phyloP scores from a whole-genome alignment of 2,797 vertebrate genomes.

The Syndactyla subalaris region DNA sequence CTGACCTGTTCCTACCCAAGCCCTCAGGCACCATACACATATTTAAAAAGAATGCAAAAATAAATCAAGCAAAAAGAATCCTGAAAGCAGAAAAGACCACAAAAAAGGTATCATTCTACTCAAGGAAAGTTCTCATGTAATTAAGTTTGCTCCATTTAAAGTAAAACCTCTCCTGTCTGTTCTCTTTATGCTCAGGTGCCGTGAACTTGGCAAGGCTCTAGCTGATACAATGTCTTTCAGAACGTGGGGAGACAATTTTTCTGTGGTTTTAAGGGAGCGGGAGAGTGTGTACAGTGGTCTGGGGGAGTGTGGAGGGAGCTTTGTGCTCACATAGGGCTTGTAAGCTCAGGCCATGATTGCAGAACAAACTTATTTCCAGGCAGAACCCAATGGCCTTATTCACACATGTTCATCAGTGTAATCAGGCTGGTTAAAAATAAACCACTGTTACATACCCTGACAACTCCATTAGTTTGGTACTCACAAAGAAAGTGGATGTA shows the following conservation, averaged over 20 bases:
- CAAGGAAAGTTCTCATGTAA: slow-evolving; percentile 17
- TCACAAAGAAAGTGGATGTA: background rate
- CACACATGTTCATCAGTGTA: accelerated
- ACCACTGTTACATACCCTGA: background rate
- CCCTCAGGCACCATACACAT: background rate
- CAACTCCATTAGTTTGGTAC: background rate
- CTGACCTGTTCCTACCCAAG: background rate
- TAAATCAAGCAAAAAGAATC: background rate
- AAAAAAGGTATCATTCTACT: background rate
- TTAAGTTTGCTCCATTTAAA: slow-evolving; percentile 24
- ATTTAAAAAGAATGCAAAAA: background rate
- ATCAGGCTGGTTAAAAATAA: background rate
- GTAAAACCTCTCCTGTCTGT: slow-evolving; percentile 11
- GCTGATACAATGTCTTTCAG: background rate
- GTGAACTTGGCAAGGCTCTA: background rate
- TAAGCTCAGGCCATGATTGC: background rate
- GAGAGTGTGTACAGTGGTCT: background rate
- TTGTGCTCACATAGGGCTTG: background rate
- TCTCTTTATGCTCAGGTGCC: background rate
- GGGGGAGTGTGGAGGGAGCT: background rate
- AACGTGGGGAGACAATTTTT: background rate
- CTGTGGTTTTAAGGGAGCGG: background rate
- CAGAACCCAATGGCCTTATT: background rate
- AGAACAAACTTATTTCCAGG: background rate
- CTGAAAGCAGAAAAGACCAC: background rate